Evolutionary conservation across 2,888 invertebrate species (phyloP).

Genomic region (Acleris holmiana): DNA sequence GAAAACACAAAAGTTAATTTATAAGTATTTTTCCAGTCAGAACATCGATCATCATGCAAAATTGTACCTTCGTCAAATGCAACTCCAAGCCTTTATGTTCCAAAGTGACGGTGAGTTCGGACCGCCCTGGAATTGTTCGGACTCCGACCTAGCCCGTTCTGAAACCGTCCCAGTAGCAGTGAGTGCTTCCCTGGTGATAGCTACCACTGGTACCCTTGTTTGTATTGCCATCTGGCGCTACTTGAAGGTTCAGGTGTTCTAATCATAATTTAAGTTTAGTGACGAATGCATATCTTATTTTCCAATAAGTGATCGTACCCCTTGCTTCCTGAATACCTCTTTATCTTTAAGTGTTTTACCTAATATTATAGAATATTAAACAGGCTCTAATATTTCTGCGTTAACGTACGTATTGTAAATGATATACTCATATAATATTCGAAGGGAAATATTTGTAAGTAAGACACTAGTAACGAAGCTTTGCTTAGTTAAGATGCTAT

Average conservation of each 20-base stretch:
- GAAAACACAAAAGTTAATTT: no score
- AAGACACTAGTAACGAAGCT: conserved; percentile 71
- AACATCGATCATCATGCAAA: conserved; percentile 83
- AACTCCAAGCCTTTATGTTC: conserved; percentile 95
- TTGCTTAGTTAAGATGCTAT: conserved; percentile 77
- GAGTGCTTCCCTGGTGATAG: conserved; percentile 90
- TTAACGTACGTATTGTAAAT: conserved; percentile 12
- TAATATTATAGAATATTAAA: conserved; percentile 4
- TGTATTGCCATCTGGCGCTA: conserved; percentile 95
- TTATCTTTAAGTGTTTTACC: conserved; percentile 10
- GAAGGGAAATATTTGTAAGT: conserved; percentile 24
- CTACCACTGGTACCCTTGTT: conserved; percentile 91
- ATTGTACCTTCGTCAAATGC: conserved; percentile 87
- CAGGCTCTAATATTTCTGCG: conserved; percentile 23
- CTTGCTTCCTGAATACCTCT: conserved; percentile 12
- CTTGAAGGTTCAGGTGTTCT: conserved; percentile 89
- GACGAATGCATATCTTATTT: no score
- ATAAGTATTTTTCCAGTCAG: conserved; percentile 50
- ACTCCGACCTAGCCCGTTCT: conserved; percentile 82
- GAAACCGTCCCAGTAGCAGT: conserved; percentile 94
- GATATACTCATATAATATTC: conserved; percentile 19
- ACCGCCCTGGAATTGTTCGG: conserved; percentile 87
- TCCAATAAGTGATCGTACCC: no score
- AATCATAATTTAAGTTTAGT: no score
- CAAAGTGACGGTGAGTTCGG: conserved; percentile 89